phyloP scores from a whole-genome alignment of 2,797 vertebrate genomes.

The Chelonia mydas region DNA sequence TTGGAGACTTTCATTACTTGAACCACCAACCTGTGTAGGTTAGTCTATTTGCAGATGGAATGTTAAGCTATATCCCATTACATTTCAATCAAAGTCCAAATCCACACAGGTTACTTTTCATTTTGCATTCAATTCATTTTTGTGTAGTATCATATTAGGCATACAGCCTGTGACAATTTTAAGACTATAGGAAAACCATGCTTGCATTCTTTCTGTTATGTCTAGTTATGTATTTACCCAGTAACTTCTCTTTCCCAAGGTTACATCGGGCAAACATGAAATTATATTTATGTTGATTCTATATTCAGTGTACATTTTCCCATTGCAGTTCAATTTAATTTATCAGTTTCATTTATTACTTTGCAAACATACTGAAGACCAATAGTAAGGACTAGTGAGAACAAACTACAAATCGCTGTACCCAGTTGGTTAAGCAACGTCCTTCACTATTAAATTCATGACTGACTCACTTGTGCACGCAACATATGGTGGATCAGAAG shows the following conservation, averaged over 20 bases:
- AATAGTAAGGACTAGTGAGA: neutral
- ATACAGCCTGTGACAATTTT: neutral
- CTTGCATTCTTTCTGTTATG: neutral
- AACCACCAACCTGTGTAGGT: constrained; percentile 71
- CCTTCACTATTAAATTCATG: constrained; percentile 56
- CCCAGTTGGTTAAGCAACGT: constrained; percentile 50
- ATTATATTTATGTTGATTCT: constrained; percentile 41
- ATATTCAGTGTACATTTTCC: neutral
- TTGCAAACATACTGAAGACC: constrained; percentile 27
- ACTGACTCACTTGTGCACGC: constrained; percentile 95
- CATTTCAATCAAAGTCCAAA: constrained; percentile 75
- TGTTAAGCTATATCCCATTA: constrained; percentile 85
- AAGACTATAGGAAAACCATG: constrained; percentile 8
- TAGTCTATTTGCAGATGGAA: constrained; percentile 81
- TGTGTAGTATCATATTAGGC: constrained; percentile 5
- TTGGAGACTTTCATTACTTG: constrained; percentile 73
- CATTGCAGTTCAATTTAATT: constrained; percentile 22
- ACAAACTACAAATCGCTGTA: constrained; percentile 3
- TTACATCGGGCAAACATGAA: constrained; percentile 4
- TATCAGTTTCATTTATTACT: constrained; percentile 34
- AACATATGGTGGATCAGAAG: constrained; percentile 92
- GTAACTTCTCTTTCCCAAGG: neutral
- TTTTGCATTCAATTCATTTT: constrained; percentile 44
- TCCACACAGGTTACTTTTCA: constrained; percentile 7
- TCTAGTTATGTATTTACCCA: neutral